phyloP scores from a whole-genome alignment of 2,888 invertebrate species.

The Oligia fasciuncula region DNA sequence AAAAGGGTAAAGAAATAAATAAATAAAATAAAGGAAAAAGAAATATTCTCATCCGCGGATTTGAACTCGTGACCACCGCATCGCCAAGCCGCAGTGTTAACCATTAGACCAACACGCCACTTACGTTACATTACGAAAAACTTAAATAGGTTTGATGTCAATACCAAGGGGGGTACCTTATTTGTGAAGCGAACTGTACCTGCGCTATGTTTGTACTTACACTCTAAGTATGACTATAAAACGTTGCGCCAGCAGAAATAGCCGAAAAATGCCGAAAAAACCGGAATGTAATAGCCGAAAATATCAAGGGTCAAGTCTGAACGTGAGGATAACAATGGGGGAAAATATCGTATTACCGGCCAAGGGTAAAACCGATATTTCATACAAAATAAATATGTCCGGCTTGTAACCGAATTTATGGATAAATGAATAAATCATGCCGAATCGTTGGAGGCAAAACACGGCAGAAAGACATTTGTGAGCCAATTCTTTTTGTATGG shows the following conservation, averaged over 20 bases:
- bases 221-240: slow-evolving; percentile 38
- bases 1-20: too few species aligned
- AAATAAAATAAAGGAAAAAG: too few species aligned
- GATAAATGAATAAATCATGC: slow-evolving; percentile 68
- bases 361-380: slow-evolving; percentile 72
- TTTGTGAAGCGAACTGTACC: too few species aligned
- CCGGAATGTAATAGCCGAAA: slow-evolving; percentile 70
- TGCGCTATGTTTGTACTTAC: slow-evolving; percentile 18
- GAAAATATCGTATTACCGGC: slow-evolving; percentile 75
- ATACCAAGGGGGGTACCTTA: too few species aligned
- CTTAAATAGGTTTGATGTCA: too few species aligned
- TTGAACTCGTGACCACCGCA: too few species aligned
- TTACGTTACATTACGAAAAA: too few species aligned
- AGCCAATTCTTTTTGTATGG: slow-evolving; percentile 39
- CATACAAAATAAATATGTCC: slow-evolving; percentile 73
- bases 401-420: slow-evolving; percentile 70
- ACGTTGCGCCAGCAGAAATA: slow-evolving; percentile 35
- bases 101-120: too few species aligned
- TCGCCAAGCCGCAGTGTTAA: too few species aligned
- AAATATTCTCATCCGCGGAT: too few species aligned
- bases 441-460: slow-evolving; percentile 57
- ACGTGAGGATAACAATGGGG: slow-evolving; percentile 75
- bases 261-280: slow-evolving; percentile 32
- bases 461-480: slow-evolving; percentile 55
- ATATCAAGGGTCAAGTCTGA: slow-evolving; percentile 74